Evolutionary conservation across 2,797 vertebrate species (phyloP), one percentile per base, ranked within the genome.

Genomic region (Sebastes reedi): DNA sequence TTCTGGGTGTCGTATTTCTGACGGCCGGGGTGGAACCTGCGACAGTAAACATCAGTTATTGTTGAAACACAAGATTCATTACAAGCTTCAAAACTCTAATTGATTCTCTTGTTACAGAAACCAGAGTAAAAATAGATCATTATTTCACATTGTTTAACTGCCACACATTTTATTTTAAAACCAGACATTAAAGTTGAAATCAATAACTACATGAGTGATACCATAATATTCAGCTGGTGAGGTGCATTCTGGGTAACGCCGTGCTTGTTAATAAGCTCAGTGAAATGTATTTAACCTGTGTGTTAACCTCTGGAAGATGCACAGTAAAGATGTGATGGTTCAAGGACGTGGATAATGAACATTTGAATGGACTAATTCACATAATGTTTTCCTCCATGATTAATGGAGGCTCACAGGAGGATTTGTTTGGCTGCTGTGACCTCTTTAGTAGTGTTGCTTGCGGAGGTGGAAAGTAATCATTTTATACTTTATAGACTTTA

Each of bases 251-350:
- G 39, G 34, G 72, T 55, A 72, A 67, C 3, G 11, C n/a, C 8
- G 27, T 16, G 46, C 13, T 66, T 8, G 29, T 75, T 68, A 75
- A 64, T 25, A 22, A 22, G 29, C 70, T 75, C 66, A 46, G 32
- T 60, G 67, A 72, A 65, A 75, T 29, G 67, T 32, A 4, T 79
- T 73, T 73, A 58, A 79, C 75, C 78, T 36, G 36, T 68, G 67
- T 29, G 11, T 60, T 68, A 29, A 81, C 79, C 67, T 73, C 68
- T 66, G 34, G 20, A 13, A 18, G 61, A 77, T 1, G 2, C 30
- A 8, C 12, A 18, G 22, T 27, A 8, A 22, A 52, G 22, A 25
- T 42, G 65, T 56, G 42, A n/a, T 8, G n/a, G 25, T 68, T 9
- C n/a, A 10, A 30, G 11, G 39, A 46, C 14, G 18, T 20, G 18